phyloP scores from a whole-genome alignment of 2,797 vertebrate genomes.

The Lepus townsendii region DNA sequence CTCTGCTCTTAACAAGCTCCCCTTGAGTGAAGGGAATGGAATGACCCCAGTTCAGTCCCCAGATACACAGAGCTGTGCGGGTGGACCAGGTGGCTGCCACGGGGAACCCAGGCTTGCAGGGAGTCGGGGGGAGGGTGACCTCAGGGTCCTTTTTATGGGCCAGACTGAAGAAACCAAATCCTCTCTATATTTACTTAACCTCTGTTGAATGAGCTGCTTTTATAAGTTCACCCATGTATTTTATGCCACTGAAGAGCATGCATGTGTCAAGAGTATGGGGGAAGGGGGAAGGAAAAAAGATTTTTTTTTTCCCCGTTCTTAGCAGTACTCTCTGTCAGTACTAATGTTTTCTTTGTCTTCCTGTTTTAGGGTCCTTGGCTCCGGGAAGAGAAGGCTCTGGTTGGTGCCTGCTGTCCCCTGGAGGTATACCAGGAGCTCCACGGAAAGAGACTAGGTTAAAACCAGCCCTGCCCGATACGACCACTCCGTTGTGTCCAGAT shows the following conservation, averaged over 20 bases:
- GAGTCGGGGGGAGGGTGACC: neutral
- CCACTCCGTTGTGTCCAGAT: neutral
- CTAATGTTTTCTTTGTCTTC: neutral
- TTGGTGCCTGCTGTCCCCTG: neutral
- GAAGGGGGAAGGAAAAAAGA: neutral
- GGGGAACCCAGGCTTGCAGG: neutral
- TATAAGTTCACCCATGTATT: slow-evolving; percentile 44
- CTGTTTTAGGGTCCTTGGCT: neutral
- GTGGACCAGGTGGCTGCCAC: slow-evolving; percentile 57
- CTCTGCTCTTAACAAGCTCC: neutral
- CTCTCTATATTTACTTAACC: slow-evolving; percentile 61
- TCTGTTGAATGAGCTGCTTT: slow-evolving; percentile 21
- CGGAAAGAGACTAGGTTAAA: neutral
- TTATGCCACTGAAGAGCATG: neutral
- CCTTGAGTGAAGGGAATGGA: neutral
- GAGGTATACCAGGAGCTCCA: neutral
- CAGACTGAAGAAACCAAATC: slow-evolving; percentile 57
- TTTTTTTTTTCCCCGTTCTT: neutral
- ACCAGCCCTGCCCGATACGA: neutral
- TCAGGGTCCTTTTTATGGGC: neutral
- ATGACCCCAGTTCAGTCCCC: neutral
- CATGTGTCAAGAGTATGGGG: neutral
- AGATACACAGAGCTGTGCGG: slow-evolving; percentile 39
- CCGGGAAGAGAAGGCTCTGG: neutral
- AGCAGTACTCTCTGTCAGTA: neutral